Evolutionary conservation across 1,140 invertebrate species (phyloP).

Genomic region (Drosophila pseudoobscura): DNA sequence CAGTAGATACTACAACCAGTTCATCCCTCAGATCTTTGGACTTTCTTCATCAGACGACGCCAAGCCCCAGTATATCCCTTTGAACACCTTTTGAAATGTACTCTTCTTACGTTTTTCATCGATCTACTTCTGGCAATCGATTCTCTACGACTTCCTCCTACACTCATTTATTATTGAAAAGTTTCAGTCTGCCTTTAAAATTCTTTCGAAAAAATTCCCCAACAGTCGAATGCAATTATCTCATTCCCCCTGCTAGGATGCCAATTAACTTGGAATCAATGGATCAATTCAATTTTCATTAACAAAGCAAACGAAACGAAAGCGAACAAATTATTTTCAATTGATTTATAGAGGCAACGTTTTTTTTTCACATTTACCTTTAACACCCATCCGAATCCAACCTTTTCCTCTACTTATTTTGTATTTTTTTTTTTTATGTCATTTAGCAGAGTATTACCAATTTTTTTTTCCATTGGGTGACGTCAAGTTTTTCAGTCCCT

Average conservation of each 20-base stretch:
- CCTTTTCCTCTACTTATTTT: slow-evolving; percentile 18
- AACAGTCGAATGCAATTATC: no score
- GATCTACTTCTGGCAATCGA: no score
- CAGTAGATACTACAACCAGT: no score
- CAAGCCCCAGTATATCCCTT: no score
- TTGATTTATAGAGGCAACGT: slow-evolving; percentile 27
- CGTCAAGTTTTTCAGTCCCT: slow-evolving; percentile 45
- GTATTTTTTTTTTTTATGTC: slow-evolving; percentile 28
- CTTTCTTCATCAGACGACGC: no score
- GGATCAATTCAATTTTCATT: slow-evolving; percentile 21
- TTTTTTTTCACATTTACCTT: neutral
- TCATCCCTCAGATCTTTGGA: no score
- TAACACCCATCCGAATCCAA: slow-evolving; percentile 7
- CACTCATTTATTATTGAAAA: no score
- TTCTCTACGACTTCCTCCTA: no score
- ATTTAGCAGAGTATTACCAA: neutral
- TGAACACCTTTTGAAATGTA: no score
- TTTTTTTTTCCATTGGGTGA: slow-evolving; percentile 38
- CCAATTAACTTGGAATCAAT: slow-evolving; percentile 21
- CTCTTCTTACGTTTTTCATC: no score
- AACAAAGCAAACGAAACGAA: neutral
- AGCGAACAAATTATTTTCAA: slow-evolving; percentile 37
- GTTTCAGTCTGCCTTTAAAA: no score
- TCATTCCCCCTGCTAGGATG: neutral
- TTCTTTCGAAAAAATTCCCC: no score